Conservation (phyloP, 2,797 vertebrate species). For the Girardinus metallicus region DNA sequence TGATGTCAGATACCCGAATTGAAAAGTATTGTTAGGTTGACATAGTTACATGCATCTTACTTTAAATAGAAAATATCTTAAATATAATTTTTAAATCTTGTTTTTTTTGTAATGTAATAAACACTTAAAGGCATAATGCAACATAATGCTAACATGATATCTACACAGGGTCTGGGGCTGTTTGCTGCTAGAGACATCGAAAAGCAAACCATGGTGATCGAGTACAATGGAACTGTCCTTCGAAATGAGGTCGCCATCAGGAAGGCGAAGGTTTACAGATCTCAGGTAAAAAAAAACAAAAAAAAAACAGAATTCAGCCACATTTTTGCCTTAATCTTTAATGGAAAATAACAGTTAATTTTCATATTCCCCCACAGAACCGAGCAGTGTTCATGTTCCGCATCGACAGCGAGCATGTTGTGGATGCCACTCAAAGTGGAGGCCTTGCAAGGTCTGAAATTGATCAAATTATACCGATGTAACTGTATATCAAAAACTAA, state of each 20-base stretch:
- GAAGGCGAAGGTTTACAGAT: conserved; percentile 92
- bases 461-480: neutral
- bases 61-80: neutral
- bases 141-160: conserved; percentile 15
- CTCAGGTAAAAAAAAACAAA: conserved; percentile 83
- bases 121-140: neutral
- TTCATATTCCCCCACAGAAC: conserved; percentile 80
- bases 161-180: conserved; percentile 91
- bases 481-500: neutral
- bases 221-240: conserved; percentile 96
- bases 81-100: neutral
- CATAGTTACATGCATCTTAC: neutral
- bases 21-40: neutral
- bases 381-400: conserved; percentile 98
- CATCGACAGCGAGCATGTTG: conserved; percentile 93
- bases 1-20: neutral
- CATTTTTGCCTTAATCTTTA: neutral
- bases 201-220: conserved; percentile 99
- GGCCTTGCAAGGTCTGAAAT: conserved; percentile 89
- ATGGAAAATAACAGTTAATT: neutral
- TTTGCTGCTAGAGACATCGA: conserved; percentile 97
- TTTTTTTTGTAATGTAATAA: neutral
- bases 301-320: neutral
- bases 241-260: conserved; percentile 95
- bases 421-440: conserved; percentile 92